Percentiles rank a stretch among this genome's conserved stretches.
Evolutionary conservation across 2,888 invertebrate genomes (phyloP).

Genomic region (Cantharis rustica): DNA sequence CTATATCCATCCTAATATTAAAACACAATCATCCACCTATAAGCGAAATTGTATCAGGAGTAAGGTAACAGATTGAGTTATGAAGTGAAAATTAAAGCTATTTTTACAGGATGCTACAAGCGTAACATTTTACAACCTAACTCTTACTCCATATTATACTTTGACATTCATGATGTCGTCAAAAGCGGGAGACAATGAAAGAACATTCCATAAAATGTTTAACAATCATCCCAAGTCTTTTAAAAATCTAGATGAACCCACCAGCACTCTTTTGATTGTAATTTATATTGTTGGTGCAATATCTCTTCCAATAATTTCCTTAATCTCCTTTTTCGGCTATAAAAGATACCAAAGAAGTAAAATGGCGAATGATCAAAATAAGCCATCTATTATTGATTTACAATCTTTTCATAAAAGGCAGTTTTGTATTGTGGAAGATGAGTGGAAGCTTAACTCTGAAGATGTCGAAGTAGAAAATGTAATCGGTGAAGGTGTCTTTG

Average conservation of each 20-base stretch:
- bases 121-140: slow-evolving; percentile 41
- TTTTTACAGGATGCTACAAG: slow-evolving; percentile 47
- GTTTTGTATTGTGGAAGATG: slow-evolving; percentile 54
- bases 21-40: neutral
- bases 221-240: neutral
- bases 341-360: neutral
- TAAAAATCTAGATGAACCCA: neutral
- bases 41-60: slow-evolving; percentile 47
- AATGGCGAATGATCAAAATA: slow-evolving; percentile 29
- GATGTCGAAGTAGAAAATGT: slow-evolving; percentile 68
- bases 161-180: neutral
- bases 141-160: slow-evolving; percentile 31
- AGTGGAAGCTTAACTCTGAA: slow-evolving; percentile 69
- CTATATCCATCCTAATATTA: slow-evolving; percentile 38
- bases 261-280: neutral
- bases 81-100: neutral
- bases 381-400: slow-evolving; percentile 30
- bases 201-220: neutral
- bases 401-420: slow-evolving; percentile 36
- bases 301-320: neutral
- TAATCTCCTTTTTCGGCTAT: neutral
- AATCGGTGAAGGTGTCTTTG: slow-evolving; percentile 86
- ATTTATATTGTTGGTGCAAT: neutral
- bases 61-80: slow-evolving; percentile 40
- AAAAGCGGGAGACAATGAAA: neutral